Conservation (phyloP, 2,797 vertebrate genomes). For the Gastrophryne carolinensis region DNA sequence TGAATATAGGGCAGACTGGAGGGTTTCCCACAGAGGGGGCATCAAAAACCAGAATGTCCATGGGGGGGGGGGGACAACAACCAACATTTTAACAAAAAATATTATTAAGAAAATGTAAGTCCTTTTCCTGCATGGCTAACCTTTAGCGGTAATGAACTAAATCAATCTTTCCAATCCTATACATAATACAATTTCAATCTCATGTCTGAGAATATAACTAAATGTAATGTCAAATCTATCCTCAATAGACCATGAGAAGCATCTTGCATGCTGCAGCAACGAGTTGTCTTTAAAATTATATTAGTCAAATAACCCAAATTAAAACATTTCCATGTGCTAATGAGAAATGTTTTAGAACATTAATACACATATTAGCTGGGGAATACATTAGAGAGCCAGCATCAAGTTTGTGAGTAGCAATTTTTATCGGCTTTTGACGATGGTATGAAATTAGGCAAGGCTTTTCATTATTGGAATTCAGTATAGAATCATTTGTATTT, state of each 20-base stretch:
- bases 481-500: conserved; percentile 17
- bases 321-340: conserved; percentile 64
- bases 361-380: conserved; percentile 62
- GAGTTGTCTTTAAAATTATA: conserved; percentile 59
- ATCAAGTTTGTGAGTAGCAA: conserved; percentile 61
- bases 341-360: conserved; percentile 59
- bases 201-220: conserved; percentile 61
- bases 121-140: no score
- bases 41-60: no score
- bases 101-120: no score
- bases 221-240: conserved; percentile 59
- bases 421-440: conserved; percentile 60
- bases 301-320: conserved; percentile 62
- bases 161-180: neutral
- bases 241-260: conserved; percentile 57
- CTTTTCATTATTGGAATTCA: conserved; percentile 31
- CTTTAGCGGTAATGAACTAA: no score
- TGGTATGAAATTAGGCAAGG: conserved; percentile 25
- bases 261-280: conserved; percentile 57
- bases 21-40: no score
- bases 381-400: conserved; percentile 64
- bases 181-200: conserved; percentile 63
- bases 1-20: no score
- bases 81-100: no score
- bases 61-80: no score